These are phyloP conservation scores for Candoia aspera DNA, from an alignment of 2,113 vertebrate species.

Conservation along the genomic window DNA sequence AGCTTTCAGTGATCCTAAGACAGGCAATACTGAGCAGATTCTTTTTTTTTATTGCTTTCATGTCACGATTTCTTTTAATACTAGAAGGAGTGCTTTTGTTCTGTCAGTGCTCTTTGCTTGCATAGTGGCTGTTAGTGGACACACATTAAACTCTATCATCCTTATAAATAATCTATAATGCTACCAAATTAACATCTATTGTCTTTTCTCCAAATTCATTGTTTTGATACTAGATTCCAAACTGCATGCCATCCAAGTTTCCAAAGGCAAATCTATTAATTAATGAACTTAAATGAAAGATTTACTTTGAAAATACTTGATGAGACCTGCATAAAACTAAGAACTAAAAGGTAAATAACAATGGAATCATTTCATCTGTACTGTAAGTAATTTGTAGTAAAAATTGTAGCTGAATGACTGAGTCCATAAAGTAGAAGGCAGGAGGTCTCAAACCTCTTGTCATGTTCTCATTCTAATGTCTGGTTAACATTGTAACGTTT, in stretches of 20 bases:
- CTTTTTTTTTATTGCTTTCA: neutral
- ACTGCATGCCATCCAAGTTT: neutral
- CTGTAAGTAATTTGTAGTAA: slow-evolving; percentile 47
- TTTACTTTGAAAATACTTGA: slow-evolving; percentile 5
- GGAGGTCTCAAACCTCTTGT: neutral
- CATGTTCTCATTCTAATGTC: too few species aligned
- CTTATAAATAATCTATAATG: neutral
- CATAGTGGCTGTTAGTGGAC: neutral
- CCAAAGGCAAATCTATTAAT: neutral
- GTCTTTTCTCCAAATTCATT: neutral
- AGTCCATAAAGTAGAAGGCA: neutral
- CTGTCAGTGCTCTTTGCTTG: neutral
- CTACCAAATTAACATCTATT: neutral
- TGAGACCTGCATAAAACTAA: slow-evolving; percentile 41
- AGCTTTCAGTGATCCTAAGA: neutral
- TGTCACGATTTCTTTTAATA: neutral
- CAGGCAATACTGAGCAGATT: neutral
- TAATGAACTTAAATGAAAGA: slow-evolving; percentile 13
- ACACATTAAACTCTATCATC: neutral
- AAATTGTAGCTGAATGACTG: neutral
- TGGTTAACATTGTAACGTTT: too few species aligned
- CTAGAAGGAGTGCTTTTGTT: slow-evolving; percentile 21
- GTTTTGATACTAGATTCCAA: neutral
- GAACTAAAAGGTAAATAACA: slow-evolving; percentile 59
- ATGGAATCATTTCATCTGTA: slow-evolving; percentile 63